Conservation (phyloP, 2,113 vertebrate genomes). For the Myiagra hebetior region DNA sequence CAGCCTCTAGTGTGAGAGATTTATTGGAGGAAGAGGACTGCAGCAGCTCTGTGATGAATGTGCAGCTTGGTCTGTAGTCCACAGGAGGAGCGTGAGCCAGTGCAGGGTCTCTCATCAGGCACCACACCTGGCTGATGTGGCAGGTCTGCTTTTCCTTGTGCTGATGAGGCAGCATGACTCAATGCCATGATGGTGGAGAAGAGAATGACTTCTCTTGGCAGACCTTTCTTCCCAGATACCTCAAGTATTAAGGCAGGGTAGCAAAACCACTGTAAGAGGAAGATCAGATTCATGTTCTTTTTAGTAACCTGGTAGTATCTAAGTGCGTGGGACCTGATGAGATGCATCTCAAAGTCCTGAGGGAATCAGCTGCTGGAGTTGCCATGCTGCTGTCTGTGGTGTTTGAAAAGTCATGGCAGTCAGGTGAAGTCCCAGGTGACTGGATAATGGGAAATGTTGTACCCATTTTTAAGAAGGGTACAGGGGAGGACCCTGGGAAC, state of each 20-base stretch:
- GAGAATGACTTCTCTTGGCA: background rate
- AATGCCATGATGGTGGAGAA: background rate
- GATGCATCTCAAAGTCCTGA: background rate
- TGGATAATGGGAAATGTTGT: background rate
- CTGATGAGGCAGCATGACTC: background rate
- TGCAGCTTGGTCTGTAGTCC: background rate
- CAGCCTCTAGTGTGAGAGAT: background rate
- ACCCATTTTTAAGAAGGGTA: background rate
- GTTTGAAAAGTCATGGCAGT: background rate
- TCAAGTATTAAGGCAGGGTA: background rate
- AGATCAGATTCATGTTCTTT: accelerated
- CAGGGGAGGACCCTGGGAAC: background rate
- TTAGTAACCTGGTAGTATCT: background rate
- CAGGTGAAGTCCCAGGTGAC: background rate
- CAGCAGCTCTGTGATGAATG: background rate
- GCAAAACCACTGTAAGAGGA: background rate
- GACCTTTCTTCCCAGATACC: background rate
- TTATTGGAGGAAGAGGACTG: background rate
- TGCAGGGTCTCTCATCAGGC: accelerated
- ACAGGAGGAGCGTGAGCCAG: accelerated
- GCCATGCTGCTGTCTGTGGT: background rate
- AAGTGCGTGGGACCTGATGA: background rate
- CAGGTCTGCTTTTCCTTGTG: background rate
- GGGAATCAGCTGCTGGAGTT: background rate
- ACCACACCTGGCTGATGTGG: background rate